Evolutionary conservation across 2,113 vertebrate species (phyloP), one percentile per base, ranked within the genome.

Genomic region (Ovis canadensis): DNA sequence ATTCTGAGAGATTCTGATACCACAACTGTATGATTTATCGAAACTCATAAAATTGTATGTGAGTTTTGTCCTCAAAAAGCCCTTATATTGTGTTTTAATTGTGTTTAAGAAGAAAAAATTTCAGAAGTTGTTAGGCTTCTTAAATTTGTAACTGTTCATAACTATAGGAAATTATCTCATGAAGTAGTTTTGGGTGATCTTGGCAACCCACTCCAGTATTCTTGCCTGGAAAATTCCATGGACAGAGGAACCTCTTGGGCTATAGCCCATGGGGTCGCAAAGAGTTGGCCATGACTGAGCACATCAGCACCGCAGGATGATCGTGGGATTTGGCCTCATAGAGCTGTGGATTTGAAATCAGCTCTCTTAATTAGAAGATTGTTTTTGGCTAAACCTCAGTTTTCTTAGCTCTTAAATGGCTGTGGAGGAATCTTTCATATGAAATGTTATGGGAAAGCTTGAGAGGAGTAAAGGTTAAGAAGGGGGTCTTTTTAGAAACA

Each of bases 61-160:
- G 27, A 52, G 21, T 78, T 88, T 40, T 80, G 11, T 17, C 55
- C 88, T 52, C 19, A 36, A 36, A 94, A 92, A 60, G 16, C 12
- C 10, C 15, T 67, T 78, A 55, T 27, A 7, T 88, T 52, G 83
- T 85, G 10, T 93, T 88, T 93, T 92, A 67, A 94, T 78, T 95
- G 9, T 94, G 13, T 96, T 84, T 90, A 86, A 52, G 87, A 90
- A 92, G 27, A 92, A 91, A 74, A 93, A 85, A 54, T 45, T 84
- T 14, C 29, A 23, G 5, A 62, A 71, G n/a, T 89, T 85, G 17
- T 91, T 84, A 85, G 36, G 10, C n/a, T n/a, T 93, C 50, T 96
- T 88, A 95, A 95, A 60, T 43, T 86, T 59, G 36, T 50, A 52
- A n/a, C 36, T 91, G 33, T 74, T 94, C 3, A 60, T 94, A 48